Conservation (phyloP, 2,113 vertebrate genomes). For the Austrofundulus limnaeus region DNA sequence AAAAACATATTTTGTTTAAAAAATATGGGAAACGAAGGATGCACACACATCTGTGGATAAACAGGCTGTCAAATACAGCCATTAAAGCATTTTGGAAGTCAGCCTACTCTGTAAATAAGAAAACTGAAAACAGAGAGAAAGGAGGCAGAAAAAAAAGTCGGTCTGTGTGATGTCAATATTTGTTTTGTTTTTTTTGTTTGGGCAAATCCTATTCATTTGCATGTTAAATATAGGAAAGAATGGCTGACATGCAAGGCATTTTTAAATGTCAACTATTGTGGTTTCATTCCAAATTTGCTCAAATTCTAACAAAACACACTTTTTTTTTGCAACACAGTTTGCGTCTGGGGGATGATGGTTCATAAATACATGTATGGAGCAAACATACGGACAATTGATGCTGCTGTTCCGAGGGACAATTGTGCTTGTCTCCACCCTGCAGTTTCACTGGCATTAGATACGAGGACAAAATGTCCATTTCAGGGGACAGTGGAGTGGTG, state of each 20-base stretch:
- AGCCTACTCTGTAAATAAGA: conserved; percentile 18
- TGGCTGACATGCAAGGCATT: conserved; percentile 50
- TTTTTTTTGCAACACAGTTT: conserved; percentile 43
- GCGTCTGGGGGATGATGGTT: conserved; percentile 58
- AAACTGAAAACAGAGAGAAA: conserved; percentile 36
- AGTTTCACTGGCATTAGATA: conserved; percentile 70
- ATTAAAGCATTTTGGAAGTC: conserved; percentile 26
- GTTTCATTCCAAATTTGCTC: conserved; percentile 44
- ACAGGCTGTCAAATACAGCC: conserved; percentile 20
- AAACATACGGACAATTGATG: conserved; percentile 73
- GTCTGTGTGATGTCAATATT: conserved; percentile 35
- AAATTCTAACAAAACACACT: conserved; percentile 51
- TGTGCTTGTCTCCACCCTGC: conserved; percentile 65
- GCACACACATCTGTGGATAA: neutral
- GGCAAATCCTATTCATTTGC: conserved; percentile 26
- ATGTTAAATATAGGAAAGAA: conserved; percentile 41
- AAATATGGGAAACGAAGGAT: conserved; percentile 1
- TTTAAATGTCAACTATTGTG: conserved; percentile 27
- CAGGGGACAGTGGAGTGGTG: conserved; percentile 62
- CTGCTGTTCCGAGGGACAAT: conserved; percentile 74
- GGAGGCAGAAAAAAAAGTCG: conserved; percentile 38
- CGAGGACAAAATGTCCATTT: conserved; percentile 78
- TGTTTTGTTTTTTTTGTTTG: conserved; percentile 42
- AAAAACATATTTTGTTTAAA: conserved; percentile 34
- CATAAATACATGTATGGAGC: conserved; percentile 61